These are phyloP conservation scores for Taphrorychus bicolor DNA, from an alignment of 2,888 invertebrate species.

Conservation along the genomic window DNA sequence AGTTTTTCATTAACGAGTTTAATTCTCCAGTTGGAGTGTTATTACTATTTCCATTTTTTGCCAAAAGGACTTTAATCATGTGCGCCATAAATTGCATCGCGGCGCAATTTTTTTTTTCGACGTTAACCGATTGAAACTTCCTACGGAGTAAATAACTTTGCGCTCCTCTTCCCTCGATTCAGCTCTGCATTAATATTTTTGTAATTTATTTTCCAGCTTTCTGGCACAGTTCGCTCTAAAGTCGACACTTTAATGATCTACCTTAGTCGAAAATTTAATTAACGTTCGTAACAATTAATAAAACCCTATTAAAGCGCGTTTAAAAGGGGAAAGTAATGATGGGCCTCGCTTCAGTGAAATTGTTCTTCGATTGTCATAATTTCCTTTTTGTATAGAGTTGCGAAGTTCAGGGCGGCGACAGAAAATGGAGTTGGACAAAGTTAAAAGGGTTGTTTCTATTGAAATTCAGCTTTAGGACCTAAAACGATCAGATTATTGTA, in stretches of 20 bases:
- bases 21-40: background rate
- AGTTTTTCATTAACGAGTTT: constrained; percentile 1
- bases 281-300: constrained; percentile 6
- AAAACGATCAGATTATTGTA: too few species aligned
- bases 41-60: background rate
- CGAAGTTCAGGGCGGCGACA: background rate
- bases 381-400: background rate
- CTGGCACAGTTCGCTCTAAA: background rate
- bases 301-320: background rate
- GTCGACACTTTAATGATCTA: background rate
- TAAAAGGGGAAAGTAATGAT: background rate
- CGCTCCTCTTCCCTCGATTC: background rate
- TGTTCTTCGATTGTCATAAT: background rate
- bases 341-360: background rate
- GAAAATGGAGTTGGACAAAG: background rate
- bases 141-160: background rate
- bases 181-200: background rate
- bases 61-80: background rate
- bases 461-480: too few species aligned
- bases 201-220: background rate
- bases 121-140: background rate
- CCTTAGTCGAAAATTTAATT: constrained; percentile 1
- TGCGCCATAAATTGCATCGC: background rate
- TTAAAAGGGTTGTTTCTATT: background rate
- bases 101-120: background rate